These are phyloP conservation scores for Aldabrachelys gigantea DNA, from an alignment of 2,113 vertebrate species.

Conservation along the genomic window DNA sequence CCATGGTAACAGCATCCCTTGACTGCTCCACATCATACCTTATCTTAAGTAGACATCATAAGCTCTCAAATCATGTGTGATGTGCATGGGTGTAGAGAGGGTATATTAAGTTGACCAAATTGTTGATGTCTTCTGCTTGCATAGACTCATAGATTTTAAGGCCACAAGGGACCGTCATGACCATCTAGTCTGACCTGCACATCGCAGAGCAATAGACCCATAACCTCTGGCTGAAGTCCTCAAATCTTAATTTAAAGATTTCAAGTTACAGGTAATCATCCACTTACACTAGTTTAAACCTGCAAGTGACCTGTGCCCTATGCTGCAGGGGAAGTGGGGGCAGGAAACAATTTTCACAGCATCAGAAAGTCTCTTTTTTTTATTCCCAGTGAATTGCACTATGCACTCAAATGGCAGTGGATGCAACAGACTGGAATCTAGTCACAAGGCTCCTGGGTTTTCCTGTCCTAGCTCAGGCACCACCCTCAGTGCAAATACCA, in stretches of 20 bases:
- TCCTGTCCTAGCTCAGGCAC: neutral
- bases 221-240: neutral
- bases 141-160: too few species aligned
- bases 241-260: neutral
- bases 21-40: neutral
- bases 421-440: neutral
- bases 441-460: neutral
- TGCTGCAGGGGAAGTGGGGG: neutral
- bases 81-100: neutral
- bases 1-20: neutral
- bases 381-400: neutral
- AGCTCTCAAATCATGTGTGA: neutral
- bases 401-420: neutral
- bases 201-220: too few species aligned
- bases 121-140: neutral
- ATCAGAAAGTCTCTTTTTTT: neutral
- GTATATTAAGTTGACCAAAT: neutral
- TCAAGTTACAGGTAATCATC: neutral
- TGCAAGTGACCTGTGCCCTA: too few species aligned
- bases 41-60: neutral
- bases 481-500: neutral
- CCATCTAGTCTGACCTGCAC: too few species aligned
- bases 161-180: too few species aligned
- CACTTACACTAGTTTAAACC: neutral
- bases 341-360: neutral